Evolutionary conservation across 2,797 vertebrate genomes (phyloP), one percentile per base, ranked within the genome.

Genomic region (Botia almorhae): DNA sequence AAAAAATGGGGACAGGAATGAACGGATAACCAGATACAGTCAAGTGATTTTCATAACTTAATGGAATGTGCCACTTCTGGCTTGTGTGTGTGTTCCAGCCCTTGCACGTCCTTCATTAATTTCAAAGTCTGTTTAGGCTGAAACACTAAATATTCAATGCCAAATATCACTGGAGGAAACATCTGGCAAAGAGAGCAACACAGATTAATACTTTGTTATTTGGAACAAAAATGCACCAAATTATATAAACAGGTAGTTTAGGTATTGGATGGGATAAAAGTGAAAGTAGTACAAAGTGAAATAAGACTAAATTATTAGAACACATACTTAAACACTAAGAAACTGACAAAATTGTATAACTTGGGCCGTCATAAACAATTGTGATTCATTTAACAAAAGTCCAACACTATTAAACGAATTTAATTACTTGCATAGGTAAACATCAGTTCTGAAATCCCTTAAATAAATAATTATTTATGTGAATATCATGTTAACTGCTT

Each of bases 81-180:
- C 21, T 21, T 65, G 60, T 48, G 48, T 74, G 48, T 43, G 39
- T 16, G 60, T 75, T 61, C 12, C 23, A 60, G 60, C 8, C 8
- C 43, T 46, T 10, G 10, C 43, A 46, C 10, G 43, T 46, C 51
- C 48, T 61, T 75, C 50, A 29, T 5, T 46, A 46, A 46, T 21
- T 53, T 19, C 12, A 21, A 53, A 16, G n/a, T 16, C 46, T 61
- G 11, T 50, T 63, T 51, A 0, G 7, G 53, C 39, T 43, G 39
- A 26, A 67, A 55, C 39, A 53, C 48, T 23, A 7, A 63, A 36
- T 17, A 65, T 36, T 2, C 8, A 67, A 55, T 10, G 46, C 46
- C 60, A 53, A 12, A 65, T 65, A 53, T 36, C 48, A 6, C 46
- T 76, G 16, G 33, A 68, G 14, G 21, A 29, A 56, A 76, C 74